phyloP scores from a whole-genome alignment of 2,797 vertebrate species.

The Hydrophis major region DNA sequence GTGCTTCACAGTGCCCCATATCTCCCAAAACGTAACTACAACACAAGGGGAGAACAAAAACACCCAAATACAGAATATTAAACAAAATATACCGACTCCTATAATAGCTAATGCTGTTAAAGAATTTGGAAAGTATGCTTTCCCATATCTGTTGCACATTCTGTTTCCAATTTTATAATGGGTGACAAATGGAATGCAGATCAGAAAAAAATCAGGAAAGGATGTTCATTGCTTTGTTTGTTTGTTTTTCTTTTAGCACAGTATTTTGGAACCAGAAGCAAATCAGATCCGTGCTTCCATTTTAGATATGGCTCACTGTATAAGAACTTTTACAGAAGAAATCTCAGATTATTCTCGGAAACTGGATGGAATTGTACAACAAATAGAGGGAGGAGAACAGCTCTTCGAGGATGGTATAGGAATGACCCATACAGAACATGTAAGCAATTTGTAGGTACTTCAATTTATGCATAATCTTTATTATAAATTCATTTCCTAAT shows the following conservation, averaged over 20 bases:
- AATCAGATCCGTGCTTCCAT: conserved; percentile 97
- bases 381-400: conserved; percentile 96
- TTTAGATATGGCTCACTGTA: conserved; percentile 98
- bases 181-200: fast-evolving
- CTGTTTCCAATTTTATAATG: neutral
- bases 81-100: neutral
- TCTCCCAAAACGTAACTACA: neutral
- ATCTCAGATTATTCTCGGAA: conserved; percentile 98
- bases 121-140: neutral
- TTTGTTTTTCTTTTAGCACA: conserved; percentile 76
- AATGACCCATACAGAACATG: conserved; percentile 96
- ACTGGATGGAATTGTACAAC: conserved; percentile 94
- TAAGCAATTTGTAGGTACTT: conserved; percentile 61
- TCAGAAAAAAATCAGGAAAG: neutral
- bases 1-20: neutral
- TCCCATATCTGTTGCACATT: neutral
- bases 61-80: neutral
- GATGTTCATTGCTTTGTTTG: conserved; percentile 42
- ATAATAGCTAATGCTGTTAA: neutral
- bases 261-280: conserved; percentile 91
- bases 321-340: conserved; percentile 96
- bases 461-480: neutral
- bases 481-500: neutral
- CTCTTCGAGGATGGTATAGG: conserved; percentile 93
- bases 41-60: neutral